These are phyloP conservation scores for Calycopis cecrops DNA, from an alignment of 1,140 invertebrate genomes.

Conservation along the genomic window DNA sequence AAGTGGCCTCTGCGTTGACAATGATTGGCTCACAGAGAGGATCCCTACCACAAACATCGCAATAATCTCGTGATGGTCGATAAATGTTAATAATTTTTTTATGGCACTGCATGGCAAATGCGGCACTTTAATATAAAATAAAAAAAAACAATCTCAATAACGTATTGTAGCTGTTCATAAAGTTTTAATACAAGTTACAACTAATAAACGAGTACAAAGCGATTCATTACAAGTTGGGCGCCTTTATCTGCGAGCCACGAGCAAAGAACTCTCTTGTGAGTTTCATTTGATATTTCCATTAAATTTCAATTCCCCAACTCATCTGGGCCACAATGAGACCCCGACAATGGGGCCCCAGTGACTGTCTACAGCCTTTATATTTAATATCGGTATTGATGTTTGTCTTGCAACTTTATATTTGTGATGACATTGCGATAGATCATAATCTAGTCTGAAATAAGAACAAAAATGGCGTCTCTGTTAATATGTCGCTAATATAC, in stretches of 20 bases:
- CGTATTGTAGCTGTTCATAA: not conserved
- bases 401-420: slow-evolving; percentile 12
- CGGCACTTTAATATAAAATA: no score
- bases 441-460: no score
- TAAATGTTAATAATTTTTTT: no score
- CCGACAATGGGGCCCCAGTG: slow-evolving; percentile 37
- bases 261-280: slow-evolving; percentile 38
- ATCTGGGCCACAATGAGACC: slow-evolving; percentile 47
- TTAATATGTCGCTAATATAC: no score
- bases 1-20: no score
- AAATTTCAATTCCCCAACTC: slow-evolving; percentile 68
- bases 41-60: no score
- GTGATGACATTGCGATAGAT: not conserved
- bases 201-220: slow-evolving; percentile 19
- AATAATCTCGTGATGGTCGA: no score
- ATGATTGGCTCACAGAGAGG: no score
- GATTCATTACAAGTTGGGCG: slow-evolving; percentile 43
- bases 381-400: slow-evolving; percentile 21
- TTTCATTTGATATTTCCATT: slow-evolving; percentile 66
- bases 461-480: no score
- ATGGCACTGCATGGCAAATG: no score
- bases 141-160: slow-evolving; percentile 2
- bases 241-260: slow-evolving; percentile 45
- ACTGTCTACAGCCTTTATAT: slow-evolving; percentile 24
- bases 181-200: slow-evolving; percentile 11